A percentile compares a stretch with the other conserved stretches of the same genome.
Conservation (phyloP, 1,140 invertebrate genomes). For the Drosophila subobscura region DNA sequence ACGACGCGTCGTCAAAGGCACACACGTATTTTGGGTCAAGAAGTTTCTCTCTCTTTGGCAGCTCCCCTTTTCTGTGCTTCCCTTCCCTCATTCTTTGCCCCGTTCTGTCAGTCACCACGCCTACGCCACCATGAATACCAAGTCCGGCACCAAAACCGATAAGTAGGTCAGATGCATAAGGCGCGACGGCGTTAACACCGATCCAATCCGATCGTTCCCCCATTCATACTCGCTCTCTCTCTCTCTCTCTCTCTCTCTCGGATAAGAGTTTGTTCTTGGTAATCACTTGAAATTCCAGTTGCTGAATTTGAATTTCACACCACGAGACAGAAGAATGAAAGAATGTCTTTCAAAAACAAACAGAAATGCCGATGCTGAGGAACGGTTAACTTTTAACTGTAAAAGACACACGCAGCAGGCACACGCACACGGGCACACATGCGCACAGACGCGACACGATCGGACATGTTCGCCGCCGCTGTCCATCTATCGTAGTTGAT, state of each 20-base stretch:
- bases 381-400: conserved; percentile 64
- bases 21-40: conserved; percentile 64
- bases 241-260: too few species aligned
- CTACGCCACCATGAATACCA: conserved; percentile 76
- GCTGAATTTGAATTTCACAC: conserved; percentile 56
- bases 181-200: conserved; percentile 61
- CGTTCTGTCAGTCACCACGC: conserved; percentile 54
- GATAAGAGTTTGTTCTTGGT: conserved; percentile 4
- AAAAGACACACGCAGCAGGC: conserved; percentile 36
- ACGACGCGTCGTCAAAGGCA: background rate
- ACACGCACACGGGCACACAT: conserved; percentile 9
- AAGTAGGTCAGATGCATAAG: conserved; percentile 79
- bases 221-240: background rate
- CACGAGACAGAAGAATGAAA: conserved; percentile 39
- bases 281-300: conserved; percentile 51
- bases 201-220: conserved; percentile 32
- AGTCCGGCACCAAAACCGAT: conserved; percentile 72
- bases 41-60: conserved; percentile 23
- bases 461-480: background rate
- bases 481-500: conserved; percentile 46
- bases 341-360: conserved; percentile 74
- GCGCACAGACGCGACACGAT: background rate
- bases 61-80: conserved; percentile 10
- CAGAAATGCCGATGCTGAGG: conserved; percentile 7
- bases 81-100: conserved; percentile 19